Evolutionary conservation across 2,888 invertebrate species (phyloP), one percentile per base, ranked within the genome.

Genomic region (Lottia gigantea): DNA sequence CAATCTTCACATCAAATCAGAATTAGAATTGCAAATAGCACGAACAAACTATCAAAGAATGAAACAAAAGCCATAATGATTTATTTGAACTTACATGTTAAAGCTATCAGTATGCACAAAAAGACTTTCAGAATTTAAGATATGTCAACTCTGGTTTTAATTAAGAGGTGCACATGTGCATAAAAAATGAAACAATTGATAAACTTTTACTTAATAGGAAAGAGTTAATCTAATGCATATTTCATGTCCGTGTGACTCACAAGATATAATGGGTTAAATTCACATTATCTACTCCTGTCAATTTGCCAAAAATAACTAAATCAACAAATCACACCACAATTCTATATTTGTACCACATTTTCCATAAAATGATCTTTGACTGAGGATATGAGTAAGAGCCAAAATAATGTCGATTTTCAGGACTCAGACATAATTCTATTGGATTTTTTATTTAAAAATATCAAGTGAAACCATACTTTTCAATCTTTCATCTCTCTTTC

Each of bases 1-100:
- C 40, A 40, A 40, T 40, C 40, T 40, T 6, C 40, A 40, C 40
- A 40, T 40, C 40, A 40, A 40, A 40, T 40, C 40, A 40, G 40
- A 40, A 40, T 40, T 40, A 40, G 40, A 70, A 67, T 70, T 61
- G 2, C 65, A 46, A 68, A 68, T 63, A 61, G 68, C 47, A 46
- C 31, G 25, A 49, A 46, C 25, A 46, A 46, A 40, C 63, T 49
- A 40, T 40, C 40, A 40, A 40, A 40, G 40, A 40, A 40, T 40
- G 40, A 40, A 40, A 40, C 40, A 40, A 40, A 40, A 40, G 40
- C 40, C 40, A 40, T 40, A 40, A 40, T 40, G 40, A 40, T 40
- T 40, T 40, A 40, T 40, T 40, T 40, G 40, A 40, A 40, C 40
- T 40, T 40, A 40, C 40, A 40, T 40, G 40, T 40, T 40, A 40